These are phyloP conservation scores for Paramuricea clavata DNA, from an alignment of 92 coral and sea anemone genomes.

Conservation along the genomic window DNA sequence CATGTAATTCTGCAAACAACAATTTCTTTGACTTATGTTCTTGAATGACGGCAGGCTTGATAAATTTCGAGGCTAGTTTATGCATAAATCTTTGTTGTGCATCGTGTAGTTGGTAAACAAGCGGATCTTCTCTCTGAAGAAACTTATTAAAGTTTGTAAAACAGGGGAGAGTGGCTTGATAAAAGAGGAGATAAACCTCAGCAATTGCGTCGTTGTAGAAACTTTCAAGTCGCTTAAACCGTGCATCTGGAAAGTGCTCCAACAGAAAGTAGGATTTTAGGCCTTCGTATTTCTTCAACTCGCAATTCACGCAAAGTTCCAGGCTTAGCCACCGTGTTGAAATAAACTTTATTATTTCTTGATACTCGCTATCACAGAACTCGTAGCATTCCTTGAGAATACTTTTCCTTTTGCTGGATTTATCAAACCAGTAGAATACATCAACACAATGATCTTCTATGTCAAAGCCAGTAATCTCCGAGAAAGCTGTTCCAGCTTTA, in stretches of 20 bases:
- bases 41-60: conserved; percentile 29
- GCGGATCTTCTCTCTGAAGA: conserved; percentile 49
- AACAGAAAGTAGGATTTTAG: conserved; percentile 56
- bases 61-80: conserved; percentile 42
- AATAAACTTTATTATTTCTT: conserved; percentile 42
- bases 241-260: conserved; percentile 35
- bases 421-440: conserved; percentile 58
- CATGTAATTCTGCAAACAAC: conserved; percentile 39
- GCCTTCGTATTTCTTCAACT: conserved; percentile 44
- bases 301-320: conserved; percentile 42
- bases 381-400: conserved; percentile 28
- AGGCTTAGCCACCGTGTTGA: conserved; percentile 52
- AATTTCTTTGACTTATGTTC: conserved; percentile 23
- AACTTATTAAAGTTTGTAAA: conserved; percentile 41
- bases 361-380: conserved; percentile 42
- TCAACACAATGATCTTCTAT: conserved; percentile 49
- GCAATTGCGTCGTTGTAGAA: conserved; percentile 26
- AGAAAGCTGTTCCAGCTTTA: conserved; percentile 33
- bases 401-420: conserved; percentile 49
- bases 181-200: conserved; percentile 52
- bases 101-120: conserved; percentile 35
- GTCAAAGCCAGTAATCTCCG: conserved; percentile 46
- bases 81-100: conserved; percentile 27
- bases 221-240: conserved; percentile 36
- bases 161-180: conserved; percentile 37